Percentiles rank a stretch among this genome's conserved stretches.
phyloP scores from a whole-genome alignment of 1,140 invertebrate genomes.

The Phenacoccus solenopsis region DNA sequence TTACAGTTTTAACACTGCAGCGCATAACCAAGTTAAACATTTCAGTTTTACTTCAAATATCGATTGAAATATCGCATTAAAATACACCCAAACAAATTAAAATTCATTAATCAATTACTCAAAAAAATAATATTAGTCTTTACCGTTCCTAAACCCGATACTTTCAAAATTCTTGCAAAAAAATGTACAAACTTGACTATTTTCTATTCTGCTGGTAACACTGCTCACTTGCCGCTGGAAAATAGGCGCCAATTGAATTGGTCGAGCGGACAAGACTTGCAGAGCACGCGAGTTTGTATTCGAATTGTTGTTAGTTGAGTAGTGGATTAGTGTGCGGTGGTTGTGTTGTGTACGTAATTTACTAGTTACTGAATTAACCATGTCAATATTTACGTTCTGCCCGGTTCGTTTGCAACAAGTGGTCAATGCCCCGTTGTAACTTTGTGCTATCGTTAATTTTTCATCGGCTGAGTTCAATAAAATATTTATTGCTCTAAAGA shows the following conservation, averaged over 20 bases:
- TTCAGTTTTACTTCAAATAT: too few relatives aligned
- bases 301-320: background rate
- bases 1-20: too few relatives aligned
- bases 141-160: too few relatives aligned
- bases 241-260: constrained; percentile 8
- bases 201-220: background rate
- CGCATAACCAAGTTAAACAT: too few relatives aligned
- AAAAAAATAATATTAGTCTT: too few relatives aligned
- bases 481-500: too few relatives aligned
- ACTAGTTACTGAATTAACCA: background rate
- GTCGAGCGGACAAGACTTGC: background rate
- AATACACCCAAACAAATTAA: too few relatives aligned
- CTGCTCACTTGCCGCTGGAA: background rate
- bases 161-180: too few relatives aligned
- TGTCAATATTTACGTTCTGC: constrained; percentile 9
- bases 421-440: constrained; percentile 2
- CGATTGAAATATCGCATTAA: too few relatives aligned
- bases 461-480: too few relatives aligned
- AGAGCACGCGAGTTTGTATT: background rate
- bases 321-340: constrained; percentile 7
- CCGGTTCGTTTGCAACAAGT: constrained; percentile 7
- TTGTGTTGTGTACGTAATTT: background rate
- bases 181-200: too few relatives aligned
- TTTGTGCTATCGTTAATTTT: background rate
- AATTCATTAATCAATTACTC: too few relatives aligned